Evolutionary conservation across 2,888 invertebrate species (phyloP).

Genomic region (Lasioglossum vierecki): DNA sequence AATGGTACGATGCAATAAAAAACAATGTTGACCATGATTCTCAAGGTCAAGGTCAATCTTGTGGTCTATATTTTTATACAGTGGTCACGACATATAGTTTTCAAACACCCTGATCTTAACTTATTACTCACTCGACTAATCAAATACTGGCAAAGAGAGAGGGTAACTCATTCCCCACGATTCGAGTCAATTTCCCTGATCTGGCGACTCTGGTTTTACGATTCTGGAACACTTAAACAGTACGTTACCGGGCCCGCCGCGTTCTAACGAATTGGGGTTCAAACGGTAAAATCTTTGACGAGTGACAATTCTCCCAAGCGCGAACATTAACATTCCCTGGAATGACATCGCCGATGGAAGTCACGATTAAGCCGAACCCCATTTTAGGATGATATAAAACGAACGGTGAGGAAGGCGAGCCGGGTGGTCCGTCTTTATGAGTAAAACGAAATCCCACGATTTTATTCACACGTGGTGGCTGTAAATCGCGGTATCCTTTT

Average conservation of each 20-base stretch:
- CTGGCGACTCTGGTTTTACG: constrained; percentile 34
- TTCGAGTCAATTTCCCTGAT: no score
- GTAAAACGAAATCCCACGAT: constrained; percentile 34
- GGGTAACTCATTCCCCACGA: no score
- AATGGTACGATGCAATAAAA: no score
- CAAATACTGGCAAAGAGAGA: no score
- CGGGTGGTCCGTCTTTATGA: constrained; percentile 26
- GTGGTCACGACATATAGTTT: no score
- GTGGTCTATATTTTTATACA: no score
- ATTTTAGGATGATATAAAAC: constrained; percentile 44
- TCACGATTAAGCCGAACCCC: constrained; percentile 57
- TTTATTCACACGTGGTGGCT: constrained; percentile 34
- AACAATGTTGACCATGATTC: no score
- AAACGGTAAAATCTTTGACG: constrained; percentile 46
- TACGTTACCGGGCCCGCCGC: neutral
- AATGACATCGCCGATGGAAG: constrained; percentile 41
- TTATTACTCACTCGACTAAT: no score
- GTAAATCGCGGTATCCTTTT: constrained; percentile 48
- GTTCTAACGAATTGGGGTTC: constrained; percentile 51
- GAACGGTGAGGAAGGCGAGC: neutral
- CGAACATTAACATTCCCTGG: constrained; percentile 29
- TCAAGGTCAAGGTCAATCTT: no score
- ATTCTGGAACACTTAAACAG: constrained; percentile 33
- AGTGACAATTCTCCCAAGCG: constrained; percentile 14
- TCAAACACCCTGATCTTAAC: no score